Conservation (phyloP, 2,113 vertebrate species). For the Amphiprion ocellaris region DNA sequence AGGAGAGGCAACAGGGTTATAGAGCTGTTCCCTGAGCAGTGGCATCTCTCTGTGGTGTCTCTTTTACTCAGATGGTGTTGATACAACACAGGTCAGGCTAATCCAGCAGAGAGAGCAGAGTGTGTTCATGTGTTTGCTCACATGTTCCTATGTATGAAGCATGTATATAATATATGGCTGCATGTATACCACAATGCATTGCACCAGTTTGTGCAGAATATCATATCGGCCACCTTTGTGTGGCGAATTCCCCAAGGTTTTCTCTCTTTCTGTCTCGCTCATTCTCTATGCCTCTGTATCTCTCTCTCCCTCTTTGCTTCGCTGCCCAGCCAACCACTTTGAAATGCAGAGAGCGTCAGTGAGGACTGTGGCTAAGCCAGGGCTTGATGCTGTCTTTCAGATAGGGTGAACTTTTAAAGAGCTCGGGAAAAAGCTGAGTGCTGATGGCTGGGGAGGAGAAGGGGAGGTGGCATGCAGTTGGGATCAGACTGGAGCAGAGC, state of each 20-base stretch:
- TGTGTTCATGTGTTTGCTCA: not conserved
- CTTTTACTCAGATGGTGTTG: constrained; percentile 19
- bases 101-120: constrained; percentile 11
- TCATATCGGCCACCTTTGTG: constrained; percentile 17
- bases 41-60: constrained; percentile 1
- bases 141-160: not conserved
- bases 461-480: constrained; percentile 35
- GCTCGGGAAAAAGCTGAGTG: constrained; percentile 49
- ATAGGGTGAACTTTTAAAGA: constrained; percentile 71
- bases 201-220: constrained; percentile 1
- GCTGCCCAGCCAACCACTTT: constrained; percentile 51
- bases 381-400: constrained; percentile 71
- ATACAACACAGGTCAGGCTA: constrained; percentile 31
- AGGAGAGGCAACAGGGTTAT: constrained; percentile 35
- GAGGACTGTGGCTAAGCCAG: constrained; percentile 55
- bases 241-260: constrained; percentile 11
- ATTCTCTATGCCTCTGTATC: not conserved
- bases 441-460: constrained; percentile 20
- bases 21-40: constrained; percentile 32
- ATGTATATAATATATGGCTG: not conserved
- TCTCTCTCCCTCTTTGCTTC: constrained; percentile 26
- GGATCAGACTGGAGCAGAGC: constrained; percentile 46
- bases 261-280: not conserved
- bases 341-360: constrained; percentile 70
- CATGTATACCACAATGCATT: not conserved